Base-by-base conservation (phyloP, 1,140 invertebrate species). In the Pseudachorutes palmiensis region DNA sequence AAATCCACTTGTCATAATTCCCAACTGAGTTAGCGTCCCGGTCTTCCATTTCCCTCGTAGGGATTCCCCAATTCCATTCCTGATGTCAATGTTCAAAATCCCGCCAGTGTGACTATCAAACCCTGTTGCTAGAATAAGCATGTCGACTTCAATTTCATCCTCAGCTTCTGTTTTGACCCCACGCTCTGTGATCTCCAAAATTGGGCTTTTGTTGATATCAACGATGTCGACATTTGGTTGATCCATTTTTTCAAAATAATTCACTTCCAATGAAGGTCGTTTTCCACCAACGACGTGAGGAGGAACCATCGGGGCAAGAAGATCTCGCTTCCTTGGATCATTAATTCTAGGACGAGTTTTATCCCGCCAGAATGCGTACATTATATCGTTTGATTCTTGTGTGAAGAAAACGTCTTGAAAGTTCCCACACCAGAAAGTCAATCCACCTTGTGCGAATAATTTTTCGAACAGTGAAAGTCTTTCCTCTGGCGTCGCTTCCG, bases 161-260 rank as follows among this genome's bases (percentile, higher is more conserved):
- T 26, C 30, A 19, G 59, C 26, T n/a, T n/a, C n/a, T 9, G 49
- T 57, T 48, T 33, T 51, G 26, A 66, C 60, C 1, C 65, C 65
- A 1, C 41, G 22, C n/a, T 49, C 41, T 19, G 60, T 55, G 1
- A 67, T 33, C 24, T 63, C 45, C 22, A 62, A 29, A 22, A 67
- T 67, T 5, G 66, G 66, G 16, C 49, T 59, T 22, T 62, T 12
- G 1, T 36, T 29, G 29, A 67, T 33, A 28, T 67, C 26, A 26
- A 67, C 48, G 2, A 67, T 49, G 24, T 67, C 60, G 0, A 67
- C 66, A 24, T 67, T 62, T 24, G 14, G 12, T 57, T 67, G 66
- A 33, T 67, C 57, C 14, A 62, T 57, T 1, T 55, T 29, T 63
- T 67, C 66, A 30, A 51, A 67, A 26, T 62, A 67, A 19, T 2